Evolutionary conservation across 2,888 invertebrate genomes (phyloP).

Genomic region (Caprella mutica): DNA sequence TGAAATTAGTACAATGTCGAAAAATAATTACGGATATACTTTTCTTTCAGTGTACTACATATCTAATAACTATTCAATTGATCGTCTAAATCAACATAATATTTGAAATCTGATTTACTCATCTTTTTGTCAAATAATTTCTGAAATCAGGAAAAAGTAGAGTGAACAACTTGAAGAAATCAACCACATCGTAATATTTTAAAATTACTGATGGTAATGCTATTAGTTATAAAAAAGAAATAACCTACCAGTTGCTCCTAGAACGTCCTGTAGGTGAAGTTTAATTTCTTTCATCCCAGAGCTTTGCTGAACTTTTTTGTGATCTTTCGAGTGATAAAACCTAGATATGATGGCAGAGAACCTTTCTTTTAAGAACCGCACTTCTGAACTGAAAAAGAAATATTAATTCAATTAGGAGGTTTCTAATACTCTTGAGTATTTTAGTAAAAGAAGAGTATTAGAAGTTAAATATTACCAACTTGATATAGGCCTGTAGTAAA

Average conservation of each 20-base stretch:
- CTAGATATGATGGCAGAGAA: slow-evolving; percentile 61
- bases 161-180: too few species aligned
- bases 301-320: slow-evolving; percentile 82
- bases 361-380: slow-evolving; percentile 63
- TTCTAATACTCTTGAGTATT: background rate
- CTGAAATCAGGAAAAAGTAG: too few species aligned
- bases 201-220: too few species aligned
- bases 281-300: slow-evolving; percentile 48
- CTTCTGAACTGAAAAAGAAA: slow-evolving; percentile 47
- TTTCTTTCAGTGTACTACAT: too few species aligned
- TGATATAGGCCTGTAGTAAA: background rate
- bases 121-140: too few species aligned
- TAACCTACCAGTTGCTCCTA: slow-evolving; percentile 2
- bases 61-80: too few species aligned
- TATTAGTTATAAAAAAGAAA: too few species aligned
- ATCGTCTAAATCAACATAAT: too few species aligned
- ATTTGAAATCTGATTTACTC: too few species aligned
- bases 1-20: too few species aligned
- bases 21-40: too few species aligned
- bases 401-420: background rate
- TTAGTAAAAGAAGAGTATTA: background rate
- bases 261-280: slow-evolving; percentile 38
- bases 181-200: too few species aligned
- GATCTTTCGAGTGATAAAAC: slow-evolving; percentile 85
- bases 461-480: background rate